Base-by-base conservation (phyloP, 2,888 invertebrate genomes). In the Aporophyla lueneburgensis region DNA sequence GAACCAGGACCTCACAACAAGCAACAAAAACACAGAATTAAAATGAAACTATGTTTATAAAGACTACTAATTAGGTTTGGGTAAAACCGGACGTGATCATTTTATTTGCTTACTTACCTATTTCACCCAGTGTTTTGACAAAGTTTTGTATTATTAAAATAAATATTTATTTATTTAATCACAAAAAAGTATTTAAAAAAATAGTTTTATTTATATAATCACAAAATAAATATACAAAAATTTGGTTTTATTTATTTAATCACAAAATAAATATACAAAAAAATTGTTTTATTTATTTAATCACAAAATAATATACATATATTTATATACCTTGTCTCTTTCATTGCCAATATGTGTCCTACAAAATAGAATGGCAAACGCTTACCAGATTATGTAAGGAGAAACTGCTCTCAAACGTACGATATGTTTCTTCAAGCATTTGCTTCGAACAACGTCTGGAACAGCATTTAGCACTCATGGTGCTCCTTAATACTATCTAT, bases 381-480 rank as follows among this genome's bases (percentile, higher is more conserved):
- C 7, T 75, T 24, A 5, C 24, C 19, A 33, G 54, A 58, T 63
- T 68, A 58, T 27, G 53, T 7, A 63, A 51, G 16, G 33, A 68
- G 14, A 58, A 43, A 56, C 7, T 56, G 24, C 49, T 24, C 40
- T 61, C 5, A 46, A 65, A 62, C 62, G 33, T 9, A 77, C 10
- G 14, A 21, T 76, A 56, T 78, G 54, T 78, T 83, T 70, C 79
- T 33, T 69, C 70, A 70, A 51, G 70, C 63, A 76, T 81, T 81
- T 81, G 58, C 51, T 68, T 58, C 46, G 46, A 65, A 67, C 75
- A 58, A 68, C 63, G 58, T 21, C 27, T 58, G 56, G 43, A 71
- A 80, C 84, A 80, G 4, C 80, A 54, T 79, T 83, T 71, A 68
- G 80, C 80, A 80, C 73, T 80, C 67, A 79, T 67, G 56, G 40